Evolutionary conservation across 2,797 vertebrate species (phyloP), one percentile per base, ranked within the genome.

Genomic region (Chloroceryle amazona): DNA sequence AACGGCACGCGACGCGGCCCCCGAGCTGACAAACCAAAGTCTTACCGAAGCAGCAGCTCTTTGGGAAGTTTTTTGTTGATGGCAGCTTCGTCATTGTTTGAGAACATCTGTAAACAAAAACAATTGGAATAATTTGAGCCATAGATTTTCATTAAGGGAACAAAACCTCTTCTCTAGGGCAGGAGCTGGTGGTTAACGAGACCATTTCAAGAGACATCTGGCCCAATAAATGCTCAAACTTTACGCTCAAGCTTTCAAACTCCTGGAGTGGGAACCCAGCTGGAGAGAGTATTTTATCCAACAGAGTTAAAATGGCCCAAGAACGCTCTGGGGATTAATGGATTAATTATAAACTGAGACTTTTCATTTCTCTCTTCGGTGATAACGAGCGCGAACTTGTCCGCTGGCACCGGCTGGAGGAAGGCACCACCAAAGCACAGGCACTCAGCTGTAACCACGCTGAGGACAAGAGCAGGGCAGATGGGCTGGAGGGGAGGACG

Each of bases 1-100:
- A 54, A 8, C 66, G 37, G 5, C 3, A 16, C 39, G 9, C 52
- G 16, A 18, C 16, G 18, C 18, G 2, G 46, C 2, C 55, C 21
- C 72, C 26, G 3, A 3, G 10, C 33, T 54, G 8, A 19, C 25
- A 8, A 35, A 35, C 13, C 2, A n/a, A n/a, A 12, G 26, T 11
- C 99, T 98, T 96, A 99, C 99, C 99, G 98, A 96, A 99, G 98
- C 90, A 99, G 98, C 96, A 99, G 99, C 97, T 99, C 99, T 98
- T 99, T 99, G 11, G 99, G 99, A 95, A 99, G 98, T 97, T 99
- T 99, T 97, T 99, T 99, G 98, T 99, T 99, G 98, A 99, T 99
- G 78, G 98, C 99, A 41, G 99, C 99, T 98, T 99, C 99, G 35
- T 99, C 99, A 2, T 98, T 99, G 98, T 99, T 99, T 97, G 99